phyloP scores from a whole-genome alignment of 2,888 invertebrate species.

The Limulus polyphemus region DNA sequence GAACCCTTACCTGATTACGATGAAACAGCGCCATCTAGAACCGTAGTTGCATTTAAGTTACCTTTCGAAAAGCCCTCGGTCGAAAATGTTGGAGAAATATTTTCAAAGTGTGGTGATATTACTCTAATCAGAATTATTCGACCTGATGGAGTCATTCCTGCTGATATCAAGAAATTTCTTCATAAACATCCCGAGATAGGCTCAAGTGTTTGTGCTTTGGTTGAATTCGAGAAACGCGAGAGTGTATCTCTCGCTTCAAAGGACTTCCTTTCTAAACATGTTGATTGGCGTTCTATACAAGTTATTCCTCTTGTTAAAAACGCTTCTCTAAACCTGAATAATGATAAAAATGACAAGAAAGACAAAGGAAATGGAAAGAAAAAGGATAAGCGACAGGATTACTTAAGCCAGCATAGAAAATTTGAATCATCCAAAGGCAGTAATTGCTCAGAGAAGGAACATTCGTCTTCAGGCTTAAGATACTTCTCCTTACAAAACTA shows the following conservation, averaged over 20 bases:
- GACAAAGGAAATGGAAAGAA: too few species aligned
- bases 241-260: conserved; percentile 68
- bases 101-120: conserved; percentile 77
- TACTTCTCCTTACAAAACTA: too few species aligned
- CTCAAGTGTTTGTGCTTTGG: conserved; percentile 67
- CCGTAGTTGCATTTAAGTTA: conserved; percentile 73
- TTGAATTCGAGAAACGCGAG: conserved; percentile 79
- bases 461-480: not conserved
- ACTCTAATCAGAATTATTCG: conserved; percentile 72
- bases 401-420: conserved; percentile 21
- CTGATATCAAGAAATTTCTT: conserved; percentile 78
- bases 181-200: conserved; percentile 79
- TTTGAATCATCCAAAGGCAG: conserved; percentile 17
- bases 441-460: conserved; percentile 1
- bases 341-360: too few species aligned
- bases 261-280: conserved; percentile 24
- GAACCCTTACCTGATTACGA: conserved; percentile 78
- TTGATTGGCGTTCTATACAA: conserved; percentile 25
- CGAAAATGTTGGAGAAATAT: conserved; percentile 80
- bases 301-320: conserved; percentile 18
- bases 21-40: conserved; percentile 82
- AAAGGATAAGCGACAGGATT: conserved; percentile 14
- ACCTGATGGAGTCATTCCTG: conserved; percentile 78
- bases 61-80: conserved; percentile 73
- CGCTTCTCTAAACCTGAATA: too few species aligned